phyloP scores from a whole-genome alignment of 2,113 vertebrate species.

The Climacteris rufus region DNA sequence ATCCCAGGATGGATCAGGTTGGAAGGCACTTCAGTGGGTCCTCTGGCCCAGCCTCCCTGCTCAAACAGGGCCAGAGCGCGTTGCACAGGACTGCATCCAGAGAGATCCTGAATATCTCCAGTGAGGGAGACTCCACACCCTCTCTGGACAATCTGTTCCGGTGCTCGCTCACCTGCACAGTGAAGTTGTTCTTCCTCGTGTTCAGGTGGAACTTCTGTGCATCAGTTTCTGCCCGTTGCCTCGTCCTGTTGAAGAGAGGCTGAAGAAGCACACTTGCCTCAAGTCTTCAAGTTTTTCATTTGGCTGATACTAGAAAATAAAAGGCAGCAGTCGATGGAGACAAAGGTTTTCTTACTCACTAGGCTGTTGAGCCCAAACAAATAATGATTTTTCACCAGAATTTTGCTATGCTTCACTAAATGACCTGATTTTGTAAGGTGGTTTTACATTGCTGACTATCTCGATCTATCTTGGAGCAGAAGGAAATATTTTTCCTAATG shows the following conservation, averaged over 20 bases:
- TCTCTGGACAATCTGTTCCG: not conserved
- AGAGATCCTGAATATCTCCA: not conserved
- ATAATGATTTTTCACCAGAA: not conserved
- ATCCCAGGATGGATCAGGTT: not conserved
- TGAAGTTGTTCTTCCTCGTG: accelerated
- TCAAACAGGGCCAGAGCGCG: not conserved
- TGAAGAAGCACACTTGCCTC: not conserved
- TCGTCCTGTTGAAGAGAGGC: not conserved
- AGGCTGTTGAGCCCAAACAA: not conserved
- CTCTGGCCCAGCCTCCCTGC: not conserved
- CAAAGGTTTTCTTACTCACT: not conserved
- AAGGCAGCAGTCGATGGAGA: not conserved
- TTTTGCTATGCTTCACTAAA: not conserved
- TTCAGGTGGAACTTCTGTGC: not conserved
- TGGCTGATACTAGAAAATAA: not conserved
- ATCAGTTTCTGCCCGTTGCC: not conserved
- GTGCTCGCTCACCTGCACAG: accelerated
- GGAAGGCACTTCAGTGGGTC: not conserved
- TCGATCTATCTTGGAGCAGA: not conserved
- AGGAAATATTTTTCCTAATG: not conserved
- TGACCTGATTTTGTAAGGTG: not conserved
- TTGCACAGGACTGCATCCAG: not conserved
- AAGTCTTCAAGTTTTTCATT: not conserved
- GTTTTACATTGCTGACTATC: accelerated
- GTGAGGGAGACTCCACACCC: not conserved